Conservation (phyloP, 2,797 vertebrate species). For the Sebastes taczanowskii region DNA sequence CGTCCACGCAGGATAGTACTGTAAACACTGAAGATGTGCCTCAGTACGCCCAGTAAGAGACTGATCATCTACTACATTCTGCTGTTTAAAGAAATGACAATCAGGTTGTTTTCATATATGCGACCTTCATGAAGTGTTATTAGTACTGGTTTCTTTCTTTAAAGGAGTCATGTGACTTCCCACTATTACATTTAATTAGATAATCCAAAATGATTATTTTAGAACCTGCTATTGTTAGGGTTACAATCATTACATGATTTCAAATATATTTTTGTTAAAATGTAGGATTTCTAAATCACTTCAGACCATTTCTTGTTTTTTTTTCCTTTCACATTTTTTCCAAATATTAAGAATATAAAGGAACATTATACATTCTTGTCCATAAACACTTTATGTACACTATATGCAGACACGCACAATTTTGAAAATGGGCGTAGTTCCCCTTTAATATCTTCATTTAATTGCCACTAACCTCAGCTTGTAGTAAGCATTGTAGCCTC, state of each 20-base stretch:
- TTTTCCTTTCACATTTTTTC: neutral
- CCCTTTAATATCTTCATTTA: no score
- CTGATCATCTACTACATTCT: neutral
- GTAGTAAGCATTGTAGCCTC: no score
- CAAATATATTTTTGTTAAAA: neutral
- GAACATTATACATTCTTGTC: no score
- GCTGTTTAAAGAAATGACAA: neutral
- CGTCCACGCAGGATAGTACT: neutral
- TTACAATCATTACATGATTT: neutral
- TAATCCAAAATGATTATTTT: neutral
- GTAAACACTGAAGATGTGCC: neutral
- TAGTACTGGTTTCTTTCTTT: neutral
- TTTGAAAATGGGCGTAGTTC: no score
- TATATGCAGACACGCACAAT: neutral
- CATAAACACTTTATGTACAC: neutral
- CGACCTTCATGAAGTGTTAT: neutral
- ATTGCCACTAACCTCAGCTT: no score
- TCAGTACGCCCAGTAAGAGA: neutral
- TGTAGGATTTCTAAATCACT: neutral
- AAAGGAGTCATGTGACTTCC: neutral
- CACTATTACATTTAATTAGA: neutral
- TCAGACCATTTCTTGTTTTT: neutral
- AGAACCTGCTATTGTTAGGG: neutral
- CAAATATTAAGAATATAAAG: neutral
- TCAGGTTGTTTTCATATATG: neutral